phyloP scores from a whole-genome alignment of 2,113 vertebrate genomes.

The Origma solitaria region DNA sequence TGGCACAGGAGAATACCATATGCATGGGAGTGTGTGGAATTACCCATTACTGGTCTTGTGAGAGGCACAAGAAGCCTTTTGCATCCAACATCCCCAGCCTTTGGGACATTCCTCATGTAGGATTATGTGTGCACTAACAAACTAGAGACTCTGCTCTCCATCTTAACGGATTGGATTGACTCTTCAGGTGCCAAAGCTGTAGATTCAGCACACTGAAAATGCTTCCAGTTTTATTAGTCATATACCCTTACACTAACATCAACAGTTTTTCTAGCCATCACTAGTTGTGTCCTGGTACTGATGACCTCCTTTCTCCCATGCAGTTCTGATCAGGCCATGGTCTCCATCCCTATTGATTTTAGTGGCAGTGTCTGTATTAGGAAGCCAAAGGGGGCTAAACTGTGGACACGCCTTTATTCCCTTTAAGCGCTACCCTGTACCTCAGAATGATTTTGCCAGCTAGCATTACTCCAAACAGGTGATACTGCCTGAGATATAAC shows the following conservation, averaged over 20 bases:
- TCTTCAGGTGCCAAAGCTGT: background rate
- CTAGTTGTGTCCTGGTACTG: background rate
- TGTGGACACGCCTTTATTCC: background rate
- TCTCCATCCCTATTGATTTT: background rate
- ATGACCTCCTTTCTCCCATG: background rate
- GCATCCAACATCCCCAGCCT: background rate
- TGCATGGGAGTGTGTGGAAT: background rate
- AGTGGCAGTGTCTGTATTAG: background rate
- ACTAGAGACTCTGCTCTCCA: background rate
- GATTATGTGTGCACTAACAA: background rate
- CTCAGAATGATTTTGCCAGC: background rate
- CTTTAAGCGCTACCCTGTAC: background rate
- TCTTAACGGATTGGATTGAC: background rate
- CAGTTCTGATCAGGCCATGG: background rate
- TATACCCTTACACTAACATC: background rate
- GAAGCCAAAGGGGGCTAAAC: background rate
- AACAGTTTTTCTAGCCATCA: background rate
- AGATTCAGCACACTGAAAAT: background rate
- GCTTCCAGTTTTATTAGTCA: background rate
- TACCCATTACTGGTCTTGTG: background rate
- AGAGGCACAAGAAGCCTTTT: background rate
- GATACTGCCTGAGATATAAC: background rate
- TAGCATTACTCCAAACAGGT: background rate
- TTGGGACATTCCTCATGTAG: accelerated
- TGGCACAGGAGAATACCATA: background rate